Conservation (phyloP, 2,888 invertebrate species). For the Dasysyrphus tricinctus region DNA sequence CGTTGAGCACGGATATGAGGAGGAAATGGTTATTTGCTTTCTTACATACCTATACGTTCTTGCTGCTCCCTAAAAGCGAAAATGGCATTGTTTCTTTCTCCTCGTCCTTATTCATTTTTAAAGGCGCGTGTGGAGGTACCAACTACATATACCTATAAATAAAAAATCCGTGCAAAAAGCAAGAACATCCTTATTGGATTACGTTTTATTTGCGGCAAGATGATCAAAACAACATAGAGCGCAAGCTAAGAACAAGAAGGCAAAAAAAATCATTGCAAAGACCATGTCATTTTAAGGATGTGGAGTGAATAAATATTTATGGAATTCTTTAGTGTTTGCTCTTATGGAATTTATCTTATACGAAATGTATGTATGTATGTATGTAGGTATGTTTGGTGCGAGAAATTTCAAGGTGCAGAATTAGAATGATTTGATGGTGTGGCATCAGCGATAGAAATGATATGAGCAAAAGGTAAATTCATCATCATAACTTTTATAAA, state of each 20-base stretch:
- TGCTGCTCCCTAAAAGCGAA: conserved; percentile 22
- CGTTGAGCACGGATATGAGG: conserved; percentile 67
- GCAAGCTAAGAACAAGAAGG: neutral
- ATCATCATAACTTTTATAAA: conserved; percentile 7
- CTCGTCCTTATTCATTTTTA: conserved; percentile 10
- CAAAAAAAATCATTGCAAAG: conserved; percentile 33
- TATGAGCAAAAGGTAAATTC: conserved; percentile 9
- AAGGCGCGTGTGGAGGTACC: conserved; percentile 17
- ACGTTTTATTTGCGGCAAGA: conserved; percentile 25
- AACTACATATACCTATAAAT: conserved; percentile 61
- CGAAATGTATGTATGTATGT: too few species aligned
- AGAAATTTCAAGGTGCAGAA: conserved; percentile 38
- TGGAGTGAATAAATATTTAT: conserved; percentile 72
- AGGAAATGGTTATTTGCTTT: conserved; percentile 58
- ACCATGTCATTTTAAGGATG: conserved; percentile 69
- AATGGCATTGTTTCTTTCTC: conserved; percentile 52
- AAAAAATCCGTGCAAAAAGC: conserved; percentile 64
- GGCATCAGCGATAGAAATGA: neutral
- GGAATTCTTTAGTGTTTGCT: conserved; percentile 70
- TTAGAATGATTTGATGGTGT: neutral
- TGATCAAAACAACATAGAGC: conserved; percentile 19
- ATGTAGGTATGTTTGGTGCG: neutral
- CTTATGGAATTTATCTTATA: conserved; percentile 45
- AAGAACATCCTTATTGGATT: conserved; percentile 67
- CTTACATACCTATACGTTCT: neutral